A percentile compares a stretch with the other conserved stretches of the same genome.
Evolutionary conservation across 2,888 invertebrate genomes (phyloP).

Genomic region (Amphipyra berbera): DNA sequence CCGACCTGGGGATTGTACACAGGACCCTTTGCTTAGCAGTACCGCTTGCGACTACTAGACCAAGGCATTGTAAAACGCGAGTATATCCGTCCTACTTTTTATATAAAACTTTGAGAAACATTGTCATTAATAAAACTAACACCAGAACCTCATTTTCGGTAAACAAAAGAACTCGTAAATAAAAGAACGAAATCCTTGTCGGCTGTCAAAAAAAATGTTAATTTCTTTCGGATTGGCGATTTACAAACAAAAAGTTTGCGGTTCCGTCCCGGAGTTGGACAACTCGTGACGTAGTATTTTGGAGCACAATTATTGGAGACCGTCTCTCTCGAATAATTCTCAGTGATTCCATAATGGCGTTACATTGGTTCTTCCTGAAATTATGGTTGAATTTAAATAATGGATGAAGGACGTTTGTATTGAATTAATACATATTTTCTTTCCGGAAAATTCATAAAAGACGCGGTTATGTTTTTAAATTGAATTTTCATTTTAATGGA

Average conservation of each 20-base stretch:
- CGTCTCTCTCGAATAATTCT: slow-evolving; percentile 32
- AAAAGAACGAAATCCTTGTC: slow-evolving; percentile 39
- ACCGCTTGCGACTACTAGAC: too few species aligned
- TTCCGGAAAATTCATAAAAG: background rate
- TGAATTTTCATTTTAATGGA: background rate
- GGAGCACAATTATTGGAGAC: slow-evolving; percentile 46
- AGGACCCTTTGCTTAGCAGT: too few species aligned
- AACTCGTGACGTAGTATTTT: slow-evolving; percentile 36
- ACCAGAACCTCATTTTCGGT: slow-evolving; percentile 35
- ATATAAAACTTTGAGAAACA: slow-evolving; percentile 17
- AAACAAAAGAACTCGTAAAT: slow-evolving; percentile 37
- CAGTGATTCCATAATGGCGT: slow-evolving; percentile 49
- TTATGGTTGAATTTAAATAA: slow-evolving; percentile 47
- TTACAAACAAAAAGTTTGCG: slow-evolving; percentile 57
- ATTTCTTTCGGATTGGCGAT: slow-evolving; percentile 60
- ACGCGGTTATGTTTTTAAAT: background rate
- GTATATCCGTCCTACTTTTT: background rate
- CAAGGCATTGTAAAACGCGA: too few species aligned
- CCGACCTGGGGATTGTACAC: too few species aligned
- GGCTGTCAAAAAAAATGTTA: slow-evolving; percentile 56
- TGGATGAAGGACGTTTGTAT: slow-evolving; percentile 20
- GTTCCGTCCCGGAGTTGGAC: slow-evolving; percentile 23
- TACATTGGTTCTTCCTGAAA: slow-evolving; percentile 40
- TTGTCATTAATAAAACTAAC: slow-evolving; percentile 35
- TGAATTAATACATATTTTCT: background rate